Percentiles rank a stretch among this genome's conserved stretches.
These are phyloP conservation scores for Schizopygopsis malacanthus DNA, from an alignment of 2,797 vertebrate genomes.

Conservation along the genomic window DNA sequence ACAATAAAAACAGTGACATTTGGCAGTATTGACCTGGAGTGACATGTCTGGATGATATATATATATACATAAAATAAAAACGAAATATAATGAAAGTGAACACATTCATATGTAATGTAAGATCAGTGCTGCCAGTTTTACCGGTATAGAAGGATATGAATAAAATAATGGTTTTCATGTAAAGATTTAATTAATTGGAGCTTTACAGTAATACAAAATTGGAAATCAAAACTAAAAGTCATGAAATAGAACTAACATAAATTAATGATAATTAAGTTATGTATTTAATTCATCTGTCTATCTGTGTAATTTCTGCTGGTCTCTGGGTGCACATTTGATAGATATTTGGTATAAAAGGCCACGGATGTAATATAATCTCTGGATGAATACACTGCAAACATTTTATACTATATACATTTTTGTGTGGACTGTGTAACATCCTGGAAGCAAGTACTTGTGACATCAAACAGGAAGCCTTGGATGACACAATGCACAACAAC, in stretches of 20 bases:
- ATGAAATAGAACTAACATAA: not conserved
- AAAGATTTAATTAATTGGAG: not conserved
- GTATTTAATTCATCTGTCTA: not conserved
- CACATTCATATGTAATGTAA: too few relatives aligned
- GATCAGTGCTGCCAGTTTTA: not conserved
- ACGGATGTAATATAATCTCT: not conserved
- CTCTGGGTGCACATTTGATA: conserved; percentile 4
- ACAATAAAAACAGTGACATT: too few relatives aligned
- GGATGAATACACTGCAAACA: too few relatives aligned
- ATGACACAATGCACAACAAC: too few relatives aligned
- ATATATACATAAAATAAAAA: too few relatives aligned
- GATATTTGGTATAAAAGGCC: not conserved
- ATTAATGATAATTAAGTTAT: not conserved
- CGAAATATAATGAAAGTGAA: too few relatives aligned
- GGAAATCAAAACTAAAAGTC: not conserved
- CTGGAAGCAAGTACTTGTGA: too few relatives aligned
- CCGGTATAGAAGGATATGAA: not conserved
- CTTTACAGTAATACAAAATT: not conserved
- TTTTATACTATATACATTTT: too few relatives aligned
- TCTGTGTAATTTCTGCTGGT: not conserved
- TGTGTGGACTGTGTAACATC: too few relatives aligned
- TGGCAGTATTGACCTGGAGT: not conserved
- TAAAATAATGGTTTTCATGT: not conserved
- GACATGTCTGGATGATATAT: not conserved
- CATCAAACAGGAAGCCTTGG: too few relatives aligned